Evolutionary conservation across 2,797 vertebrate species (phyloP), one percentile per base, ranked within the genome.

Genomic region (Etheostoma nigrum): DNA sequence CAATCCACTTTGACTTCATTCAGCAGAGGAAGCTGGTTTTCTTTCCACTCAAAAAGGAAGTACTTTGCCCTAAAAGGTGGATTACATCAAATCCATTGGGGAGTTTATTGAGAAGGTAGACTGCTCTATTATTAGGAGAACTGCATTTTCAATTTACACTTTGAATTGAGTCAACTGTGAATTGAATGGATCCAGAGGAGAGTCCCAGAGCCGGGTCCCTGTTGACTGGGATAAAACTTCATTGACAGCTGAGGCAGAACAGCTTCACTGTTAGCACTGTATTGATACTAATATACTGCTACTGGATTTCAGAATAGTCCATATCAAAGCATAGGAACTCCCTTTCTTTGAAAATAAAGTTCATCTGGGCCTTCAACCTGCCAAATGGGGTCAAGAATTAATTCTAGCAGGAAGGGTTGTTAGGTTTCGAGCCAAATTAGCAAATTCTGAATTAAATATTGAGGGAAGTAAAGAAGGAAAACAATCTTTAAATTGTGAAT

Each of bases 1-100:
- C 67, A 70, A 76, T 79, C 76, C 61, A 67, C 60, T 76, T 59
- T 63, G 45, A 53, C 52, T 60, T 78, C 57, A 79, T 71, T 71
- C 62, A 82, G n/a, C 16, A 48, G 60, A 67, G 40, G 72, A 72
- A 73, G 79, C 44, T 54, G 71, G 60, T 75, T 81, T 69, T 49
- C 51, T 74, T 61, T 44, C 47, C 48, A 45, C 40, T 63, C n/a
- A 63, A 66, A 82, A 68, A 52, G 36, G 47, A 75, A 74, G 58
- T 19, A 49, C 53, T 79, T 79, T 55, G 66, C 73, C 48, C 53
- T 74, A 60, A 82, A 77, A 64, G 25, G 51, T 18, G 14, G 72
- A 36, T 64, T 18, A 67, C 60, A 76, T 67, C 48, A 60, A 64
- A 77, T 63, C 53, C 40, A 52, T 12, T 40, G 36, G 36, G 12